Evolutionary conservation across 2,888 invertebrate species (phyloP).

Genomic region (Drosophila colorata): DNA sequence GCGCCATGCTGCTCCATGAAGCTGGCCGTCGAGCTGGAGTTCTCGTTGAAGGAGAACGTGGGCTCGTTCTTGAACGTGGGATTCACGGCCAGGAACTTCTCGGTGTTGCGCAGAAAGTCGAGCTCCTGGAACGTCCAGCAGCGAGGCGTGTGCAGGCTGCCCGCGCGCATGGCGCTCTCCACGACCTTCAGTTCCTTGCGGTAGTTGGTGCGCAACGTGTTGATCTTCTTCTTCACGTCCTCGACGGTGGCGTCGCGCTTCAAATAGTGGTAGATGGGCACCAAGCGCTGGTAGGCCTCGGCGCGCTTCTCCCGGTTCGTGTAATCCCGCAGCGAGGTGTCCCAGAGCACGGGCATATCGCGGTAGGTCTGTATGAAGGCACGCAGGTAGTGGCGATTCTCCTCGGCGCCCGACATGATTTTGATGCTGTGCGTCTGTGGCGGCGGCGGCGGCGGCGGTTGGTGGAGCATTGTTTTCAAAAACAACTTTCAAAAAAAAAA

Average conservation of each 20-base stretch:
- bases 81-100: conserved; percentile 82
- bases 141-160: conserved; percentile 79
- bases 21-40: conserved; percentile 67
- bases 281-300: conserved; percentile 79
- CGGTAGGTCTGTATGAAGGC: conserved; percentile 82
- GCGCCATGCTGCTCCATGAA: conserved; percentile 70
- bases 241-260: conserved; percentile 84
- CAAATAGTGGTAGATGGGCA: conserved; percentile 81
- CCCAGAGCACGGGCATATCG: conserved; percentile 83
- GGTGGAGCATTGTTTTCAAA: conserved; percentile 69
- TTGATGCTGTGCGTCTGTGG: conserved; percentile 61
- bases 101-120: conserved; percentile 82
- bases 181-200: conserved; percentile 83
- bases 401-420: conserved; percentile 81
- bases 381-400: conserved; percentile 81
- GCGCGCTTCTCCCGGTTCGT: conserved; percentile 83
- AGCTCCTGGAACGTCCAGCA: conserved; percentile 83
- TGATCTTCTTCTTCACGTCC: conserved; percentile 84
- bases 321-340: conserved; percentile 82
- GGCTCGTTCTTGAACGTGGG: conserved; percentile 71
- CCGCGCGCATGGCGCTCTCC: conserved; percentile 78
- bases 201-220: conserved; percentile 83
- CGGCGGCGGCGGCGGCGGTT: conserved; percentile 49
- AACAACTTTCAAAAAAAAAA: conserved; percentile 34
- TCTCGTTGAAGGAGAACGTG: conserved; percentile 70